Evolutionary conservation across 2,888 invertebrate genomes (phyloP), one percentile per base, ranked within the genome.

Genomic region (Lepetodrilus schrolli): DNA sequence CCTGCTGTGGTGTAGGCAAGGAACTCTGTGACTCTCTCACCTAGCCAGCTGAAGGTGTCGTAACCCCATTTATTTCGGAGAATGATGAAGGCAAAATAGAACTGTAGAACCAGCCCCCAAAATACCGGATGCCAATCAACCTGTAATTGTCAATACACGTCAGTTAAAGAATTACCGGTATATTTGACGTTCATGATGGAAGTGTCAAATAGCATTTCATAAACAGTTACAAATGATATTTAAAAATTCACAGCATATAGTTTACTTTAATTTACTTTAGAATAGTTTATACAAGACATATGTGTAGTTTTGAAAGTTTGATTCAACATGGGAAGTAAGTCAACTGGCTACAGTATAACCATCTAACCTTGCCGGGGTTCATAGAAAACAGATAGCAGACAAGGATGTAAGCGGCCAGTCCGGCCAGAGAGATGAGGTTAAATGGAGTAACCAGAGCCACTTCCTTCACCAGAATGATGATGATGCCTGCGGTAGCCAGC

Each of bases 51-150:
- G 80, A 96, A 93, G 1, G 96, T 93, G 0, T 91, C 88, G 48
- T 95, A 92, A 1, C 90, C 90, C 77, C 79, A 82, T 0, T 76
- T 23, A 1, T 89, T 90, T 47, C 85, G 77, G 13, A 90, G 81
- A 23, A 89, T 88, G 17, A 90, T 70, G 23, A 88, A 76, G 0
- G 90, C 90, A 75, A 98, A 93, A 1, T 94, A 72, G 86, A 97
- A 95, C 91, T 98, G 98, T 4, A 97, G 91, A 0, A 94, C 91
- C 10, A 97, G 91, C 0, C 97, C 98, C 88, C 94, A 94, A 34
- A 94, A 88, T 0, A 98, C 95, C 0, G 95, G 94, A 8, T 94
- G 93, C 97, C 97, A 91, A 66, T 87, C 85, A 21, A 92, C 89
- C 91, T 91, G 79, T 21, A 21, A 20, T 38, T n/a, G n/a, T n/a